Percentiles rank a stretch among this genome's conserved stretches.
Evolutionary conservation across 2,797 vertebrate genomes (phyloP).

Genomic region (Acanthopagrus latus): DNA sequence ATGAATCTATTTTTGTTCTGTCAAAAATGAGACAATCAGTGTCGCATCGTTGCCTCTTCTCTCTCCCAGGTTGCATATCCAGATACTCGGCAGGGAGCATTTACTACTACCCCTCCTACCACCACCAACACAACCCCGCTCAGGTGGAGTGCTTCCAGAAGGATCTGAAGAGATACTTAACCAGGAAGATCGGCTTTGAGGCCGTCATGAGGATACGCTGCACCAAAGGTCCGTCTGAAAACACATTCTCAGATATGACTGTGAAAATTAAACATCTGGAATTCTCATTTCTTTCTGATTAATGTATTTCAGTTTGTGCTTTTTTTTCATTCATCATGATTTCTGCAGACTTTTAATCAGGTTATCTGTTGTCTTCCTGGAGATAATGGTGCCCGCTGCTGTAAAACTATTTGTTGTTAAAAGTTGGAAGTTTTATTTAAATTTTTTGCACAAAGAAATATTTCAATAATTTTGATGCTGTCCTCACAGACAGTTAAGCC

Average conservation of each 20-base stretch:
- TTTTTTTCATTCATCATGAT: neutral
- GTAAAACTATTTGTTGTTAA: too few relatives aligned
- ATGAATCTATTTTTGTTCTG: neutral
- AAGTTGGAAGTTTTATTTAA: too few relatives aligned
- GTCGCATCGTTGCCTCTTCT: neutral
- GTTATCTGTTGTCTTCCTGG: neutral
- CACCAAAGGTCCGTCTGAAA: conserved; percentile 90
- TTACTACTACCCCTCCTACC: conserved; percentile 95
- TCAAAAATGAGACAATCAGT: neutral
- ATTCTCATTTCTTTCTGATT: too few relatives aligned
- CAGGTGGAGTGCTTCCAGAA: conserved; percentile 94
- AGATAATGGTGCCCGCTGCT: neutral
- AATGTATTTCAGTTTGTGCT: neutral
- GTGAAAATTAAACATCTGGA: neutral
- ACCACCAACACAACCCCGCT: conserved; percentile 93
- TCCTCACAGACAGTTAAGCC: neutral
- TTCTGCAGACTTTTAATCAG: neutral
- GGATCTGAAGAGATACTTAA: conserved; percentile 95
- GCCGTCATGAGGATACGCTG: conserved; percentile 99
- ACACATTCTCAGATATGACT: neutral
- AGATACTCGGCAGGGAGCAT: conserved; percentile 97
- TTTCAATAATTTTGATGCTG: neutral
- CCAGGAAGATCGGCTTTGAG: conserved; percentile 97
- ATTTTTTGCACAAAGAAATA: neutral
- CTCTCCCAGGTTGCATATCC: conserved; percentile 92